Conservation (phyloP, 2,888 invertebrate genomes). For the Trachelus troglodyta region DNA sequence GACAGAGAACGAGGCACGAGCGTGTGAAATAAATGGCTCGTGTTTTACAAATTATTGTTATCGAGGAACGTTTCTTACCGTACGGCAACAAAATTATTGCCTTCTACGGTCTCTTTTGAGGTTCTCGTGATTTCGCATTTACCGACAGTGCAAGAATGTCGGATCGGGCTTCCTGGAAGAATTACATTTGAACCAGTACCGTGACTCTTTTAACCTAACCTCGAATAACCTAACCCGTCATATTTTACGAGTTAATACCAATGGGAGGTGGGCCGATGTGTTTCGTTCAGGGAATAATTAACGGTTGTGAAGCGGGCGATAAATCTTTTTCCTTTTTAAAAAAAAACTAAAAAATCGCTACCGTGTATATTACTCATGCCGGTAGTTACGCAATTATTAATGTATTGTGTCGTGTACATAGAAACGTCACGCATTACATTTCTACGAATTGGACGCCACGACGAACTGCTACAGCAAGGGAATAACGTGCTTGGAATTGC, state of each 20-base stretch:
- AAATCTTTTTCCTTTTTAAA: background rate
- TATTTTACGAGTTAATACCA: background rate
- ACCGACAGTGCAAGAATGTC: background rate
- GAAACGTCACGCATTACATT: background rate
- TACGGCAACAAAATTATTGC: background rate
- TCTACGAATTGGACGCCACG: background rate
- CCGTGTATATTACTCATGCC: background rate
- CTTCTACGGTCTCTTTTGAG: background rate
- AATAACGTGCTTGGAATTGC: background rate
- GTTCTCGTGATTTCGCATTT: background rate
- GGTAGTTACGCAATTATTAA: background rate
- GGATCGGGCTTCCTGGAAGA: background rate
- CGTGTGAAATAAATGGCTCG: background rate
- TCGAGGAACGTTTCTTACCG: background rate
- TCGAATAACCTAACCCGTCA: background rate
- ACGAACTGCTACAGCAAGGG: background rate
- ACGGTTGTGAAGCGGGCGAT: background rate
- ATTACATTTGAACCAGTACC: background rate
- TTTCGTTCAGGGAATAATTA: background rate
- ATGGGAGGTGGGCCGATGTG: background rate
- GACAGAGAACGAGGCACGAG: background rate
- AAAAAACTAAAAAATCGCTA: background rate
- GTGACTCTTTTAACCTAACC: background rate
- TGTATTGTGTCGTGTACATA: background rate
- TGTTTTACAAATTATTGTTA: conserved; percentile 5